Conservation (phyloP, 2,797 vertebrate species). For the Steatocranus sp. region DNA sequence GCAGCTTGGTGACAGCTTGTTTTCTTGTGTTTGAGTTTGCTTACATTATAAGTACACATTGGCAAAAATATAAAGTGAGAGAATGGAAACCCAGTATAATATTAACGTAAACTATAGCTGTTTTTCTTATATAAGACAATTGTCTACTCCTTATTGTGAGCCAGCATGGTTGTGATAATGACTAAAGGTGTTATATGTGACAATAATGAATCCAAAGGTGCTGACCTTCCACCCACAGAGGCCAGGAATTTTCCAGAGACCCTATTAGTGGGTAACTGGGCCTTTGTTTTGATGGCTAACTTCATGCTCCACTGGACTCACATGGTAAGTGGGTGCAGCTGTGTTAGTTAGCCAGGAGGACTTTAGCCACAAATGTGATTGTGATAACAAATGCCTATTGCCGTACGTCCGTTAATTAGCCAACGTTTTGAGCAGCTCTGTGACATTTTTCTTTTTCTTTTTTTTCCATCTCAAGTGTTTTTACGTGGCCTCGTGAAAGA, state of each 20-base stretch:
- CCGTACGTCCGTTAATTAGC: slow-evolving; percentile 56
- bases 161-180: slow-evolving; percentile 22
- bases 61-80: neutral
- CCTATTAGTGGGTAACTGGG: slow-evolving; percentile 53
- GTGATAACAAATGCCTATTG: slow-evolving; percentile 40
- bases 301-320: slow-evolving; percentile 39
- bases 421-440: slow-evolving; percentile 6
- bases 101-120: neutral
- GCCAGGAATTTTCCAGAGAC: slow-evolving; percentile 43
- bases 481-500: slow-evolving; percentile 15
- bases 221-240: slow-evolving; percentile 44
- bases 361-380: slow-evolving; percentile 49
- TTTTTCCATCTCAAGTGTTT: slow-evolving; percentile 21
- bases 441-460: neutral
- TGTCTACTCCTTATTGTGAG: slow-evolving; percentile 7
- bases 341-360: slow-evolving; percentile 54
- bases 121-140: slow-evolving; percentile 12
- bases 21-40: slow-evolving; percentile 1
- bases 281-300: slow-evolving; percentile 60
- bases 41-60: neutral
- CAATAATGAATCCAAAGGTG: slow-evolving; percentile 41
- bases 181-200: slow-evolving; percentile 47
- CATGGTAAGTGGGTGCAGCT: slow-evolving; percentile 60
- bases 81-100: neutral
- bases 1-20: slow-evolving; percentile 9